Base-by-base conservation (phyloP, 2,797 vertebrate genomes). In the Chromis chromis region DNA sequence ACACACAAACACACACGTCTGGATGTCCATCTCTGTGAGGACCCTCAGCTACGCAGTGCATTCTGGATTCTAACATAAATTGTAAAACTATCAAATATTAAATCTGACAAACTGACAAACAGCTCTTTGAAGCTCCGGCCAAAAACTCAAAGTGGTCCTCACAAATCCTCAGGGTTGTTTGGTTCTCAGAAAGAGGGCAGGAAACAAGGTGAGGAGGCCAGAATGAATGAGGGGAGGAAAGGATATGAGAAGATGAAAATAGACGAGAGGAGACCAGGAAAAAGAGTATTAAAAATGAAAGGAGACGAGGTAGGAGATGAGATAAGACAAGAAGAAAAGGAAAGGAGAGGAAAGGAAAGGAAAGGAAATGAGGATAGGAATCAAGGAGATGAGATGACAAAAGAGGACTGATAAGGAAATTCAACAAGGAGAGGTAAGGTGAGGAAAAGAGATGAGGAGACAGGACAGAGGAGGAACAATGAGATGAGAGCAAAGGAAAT, bases 101-200 rank as follows among this genome's bases (percentile, higher is more conserved):
- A 42, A 7, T 53, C 22, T 8, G 5, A n/a, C n/a, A n/a, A 28
- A 27, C 6, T 0, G 6, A 9, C 24, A 54, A 17, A 54, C 52
- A 8, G 16, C 19, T 2, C 4, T 33, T n/a, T n/a, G 8, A 31
- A 56, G 54, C 4, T 56, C 25, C 17, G 33, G 39, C 48, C 33
- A 22, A 24, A 31, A 56, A 33, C 24, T 31, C 14, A 33, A 22
- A 33, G 39, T 13, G 36, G 24, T 28, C 25, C 36, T 42, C 54
- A 48, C 6, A 28, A 27, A 42, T 14, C 42, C 49, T 63, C 67
- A 50, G 24, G 53, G 52, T 70, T 60, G 59, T 36, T 69, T 70
- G 9, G 6, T 46, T 66, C 40, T 49, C 6, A 42, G 40, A 42
- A 17, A 17, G 16, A 42, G 40, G 16, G 5, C 13, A 42, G 40